phyloP scores from a whole-genome alignment of 2,113 vertebrate species.

The Pithys albifrons region DNA sequence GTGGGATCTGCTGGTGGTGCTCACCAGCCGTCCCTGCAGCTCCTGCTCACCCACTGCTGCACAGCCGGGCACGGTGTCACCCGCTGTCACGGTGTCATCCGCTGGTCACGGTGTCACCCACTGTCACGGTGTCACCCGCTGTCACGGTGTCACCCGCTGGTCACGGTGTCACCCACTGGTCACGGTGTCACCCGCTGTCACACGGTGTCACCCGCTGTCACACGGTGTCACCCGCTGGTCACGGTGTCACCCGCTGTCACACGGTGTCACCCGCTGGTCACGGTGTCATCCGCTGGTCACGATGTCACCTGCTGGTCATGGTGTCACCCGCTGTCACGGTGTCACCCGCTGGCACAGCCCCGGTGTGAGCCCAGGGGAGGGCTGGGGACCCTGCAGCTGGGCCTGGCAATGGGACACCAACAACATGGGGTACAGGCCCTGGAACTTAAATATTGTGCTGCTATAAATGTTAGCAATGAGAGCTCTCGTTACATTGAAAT shows the following conservation, averaged over 20 bases:
- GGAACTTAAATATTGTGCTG: constrained; percentile 66
- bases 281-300: not conserved
- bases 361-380: not conserved
- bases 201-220: too few relatives aligned
- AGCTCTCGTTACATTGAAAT: constrained; percentile 68
- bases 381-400: constrained; percentile 14
- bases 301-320: too few relatives aligned
- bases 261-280: fast-evolving
- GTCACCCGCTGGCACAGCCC: not conserved
- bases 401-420: not conserved
- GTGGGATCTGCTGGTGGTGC: not conserved
- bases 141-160: too few relatives aligned
- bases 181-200: not conserved
- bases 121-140: not conserved
- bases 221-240: fast-evolving
- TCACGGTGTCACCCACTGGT: fast-evolving
- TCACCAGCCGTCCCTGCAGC: fast-evolving
- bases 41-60: fast-evolving
- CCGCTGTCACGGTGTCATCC: too few relatives aligned
- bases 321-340: fast-evolving
- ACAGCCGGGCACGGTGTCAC: not conserved
- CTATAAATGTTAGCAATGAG: constrained; percentile 63
- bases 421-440: constrained; percentile 28
- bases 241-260: fast-evolving
- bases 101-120: fast-evolving